Evolutionary conservation across 1,140 invertebrate genomes (phyloP).

Genomic region (Asbolus verrucosus): DNA sequence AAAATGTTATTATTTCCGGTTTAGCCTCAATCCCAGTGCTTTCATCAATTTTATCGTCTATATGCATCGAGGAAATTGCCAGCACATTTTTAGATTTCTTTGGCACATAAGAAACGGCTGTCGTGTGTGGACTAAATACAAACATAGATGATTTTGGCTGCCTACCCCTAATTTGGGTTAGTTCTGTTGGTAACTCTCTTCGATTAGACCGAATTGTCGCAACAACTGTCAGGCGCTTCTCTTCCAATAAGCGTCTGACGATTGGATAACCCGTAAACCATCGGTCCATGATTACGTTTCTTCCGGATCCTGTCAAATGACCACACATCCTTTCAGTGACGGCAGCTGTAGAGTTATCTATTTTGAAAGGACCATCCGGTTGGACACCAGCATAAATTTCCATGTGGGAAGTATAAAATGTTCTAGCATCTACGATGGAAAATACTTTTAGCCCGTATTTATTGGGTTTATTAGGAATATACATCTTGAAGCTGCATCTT

Average conservation of each 20-base stretch:
- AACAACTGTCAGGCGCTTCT: no score
- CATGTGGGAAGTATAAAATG: constrained; percentile 1
- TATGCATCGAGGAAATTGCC: constrained; percentile 54
- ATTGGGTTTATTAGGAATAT: no score
- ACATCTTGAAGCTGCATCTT: no score
- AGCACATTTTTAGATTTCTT: constrained; percentile 52
- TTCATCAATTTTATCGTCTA: constrained; percentile 47
- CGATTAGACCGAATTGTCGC: no score
- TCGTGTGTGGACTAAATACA: no score
- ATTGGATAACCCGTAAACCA: constrained; percentile 4
- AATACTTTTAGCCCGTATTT: no score
- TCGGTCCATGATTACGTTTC: constrained; percentile 43
- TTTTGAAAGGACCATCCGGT: not conserved
- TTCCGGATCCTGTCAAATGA: constrained; percentile 18
- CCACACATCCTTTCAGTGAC: constrained; percentile 16
- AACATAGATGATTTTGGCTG: no score
- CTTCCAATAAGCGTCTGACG: no score
- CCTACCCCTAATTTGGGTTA: no score
- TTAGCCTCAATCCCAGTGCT: constrained; percentile 46
- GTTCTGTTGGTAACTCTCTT: no score
- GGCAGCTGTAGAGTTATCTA: constrained; percentile 3
- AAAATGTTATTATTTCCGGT: constrained; percentile 54
- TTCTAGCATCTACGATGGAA: constrained; percentile 9
- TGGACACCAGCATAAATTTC: no score
- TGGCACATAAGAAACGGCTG: constrained; percentile 13